Base-by-base conservation (phyloP, 1,140 invertebrate genomes). In the Conopomorpha cramerella region DNA sequence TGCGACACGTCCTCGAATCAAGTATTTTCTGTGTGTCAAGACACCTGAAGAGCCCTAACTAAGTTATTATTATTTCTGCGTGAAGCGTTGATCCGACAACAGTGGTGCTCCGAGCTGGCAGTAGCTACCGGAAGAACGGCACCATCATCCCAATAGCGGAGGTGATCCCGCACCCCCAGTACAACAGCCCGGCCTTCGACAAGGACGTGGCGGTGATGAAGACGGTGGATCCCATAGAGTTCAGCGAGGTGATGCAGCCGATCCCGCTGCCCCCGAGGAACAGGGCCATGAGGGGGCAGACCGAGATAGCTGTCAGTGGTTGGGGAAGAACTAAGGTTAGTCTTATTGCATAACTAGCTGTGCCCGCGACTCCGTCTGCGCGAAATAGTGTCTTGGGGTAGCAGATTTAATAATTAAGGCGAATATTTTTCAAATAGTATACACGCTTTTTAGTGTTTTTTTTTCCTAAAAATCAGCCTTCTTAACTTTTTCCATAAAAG, bases 131-230 rank as follows among this genome's bases (percentile, higher is more conserved):
- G 3, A 59, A 45, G 23, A 61, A 63, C 8, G 78, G 77, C 0
- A 72, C 68, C 0, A 49, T 61, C 1, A 55, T 80, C 2, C 68
- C 70, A 0, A 73, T 79, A 12, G 51, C 56, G 0, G 53, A 73
- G 41, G 63, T 80, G 2, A 64, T 43, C 3, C 60, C 65, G 1
- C 80, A 82, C 34, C 62, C 67, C 0, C 47, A 71, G 7, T 85
- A 80, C 45, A 55, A 77, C 18, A 41, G 57, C 16, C 72, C 71
- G 2, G 61, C 57, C 0, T 81, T 81, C 28, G 70, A 81, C 33
- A 82, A 84, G 40, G 84, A 87, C 38, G 80, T 87, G 1, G 82
- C 81, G 2, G 51, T 85, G 8, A 57, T 86, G 39, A 70, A 71
- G 36, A 74, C 70, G 0, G 53, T 36, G 0, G 41, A 61, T 4